Conservation (phyloP, 2,797 vertebrate species). For the Galagoides demidoff region DNA sequence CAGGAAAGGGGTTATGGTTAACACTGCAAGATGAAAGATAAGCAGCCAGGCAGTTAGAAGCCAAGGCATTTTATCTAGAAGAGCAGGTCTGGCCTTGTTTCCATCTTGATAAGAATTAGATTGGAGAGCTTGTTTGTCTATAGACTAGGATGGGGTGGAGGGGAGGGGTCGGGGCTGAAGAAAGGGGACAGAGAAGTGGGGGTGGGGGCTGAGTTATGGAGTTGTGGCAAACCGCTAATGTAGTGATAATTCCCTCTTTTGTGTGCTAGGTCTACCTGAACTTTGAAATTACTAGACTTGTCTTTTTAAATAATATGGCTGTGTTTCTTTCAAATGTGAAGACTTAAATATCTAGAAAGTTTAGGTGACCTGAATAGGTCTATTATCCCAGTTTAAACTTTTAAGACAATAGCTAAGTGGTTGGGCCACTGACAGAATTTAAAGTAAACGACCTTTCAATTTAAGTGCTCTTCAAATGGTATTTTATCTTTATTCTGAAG, state of each 20-base stretch:
- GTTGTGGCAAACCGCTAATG: slow-evolving; percentile 66
- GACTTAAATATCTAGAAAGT: slow-evolving; percentile 15
- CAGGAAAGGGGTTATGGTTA: slow-evolving; percentile 86
- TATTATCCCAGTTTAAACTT: neutral
- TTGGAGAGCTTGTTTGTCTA: slow-evolving; percentile 77
- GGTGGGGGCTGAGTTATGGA: slow-evolving; percentile 49
- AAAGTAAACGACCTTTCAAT: slow-evolving; percentile 5
- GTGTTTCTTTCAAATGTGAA: slow-evolving; percentile 48
- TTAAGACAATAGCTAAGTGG: slow-evolving; percentile 6
- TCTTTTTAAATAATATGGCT: slow-evolving; percentile 56
- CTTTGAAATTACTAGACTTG: slow-evolving; percentile 61
- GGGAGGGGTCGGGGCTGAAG: neutral
- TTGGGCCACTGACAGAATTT: neutral
- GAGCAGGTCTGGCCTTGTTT: slow-evolving; percentile 88
- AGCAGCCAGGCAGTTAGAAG: slow-evolving; percentile 88
- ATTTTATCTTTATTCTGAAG: slow-evolving; percentile 18
- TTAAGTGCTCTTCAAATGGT: neutral
- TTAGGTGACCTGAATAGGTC: neutral
- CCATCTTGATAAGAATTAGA: slow-evolving; percentile 88
- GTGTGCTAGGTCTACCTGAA: slow-evolving; percentile 26
- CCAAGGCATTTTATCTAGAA: slow-evolving; percentile 89
- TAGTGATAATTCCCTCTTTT: slow-evolving; percentile 62
- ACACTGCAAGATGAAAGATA: slow-evolving; percentile 88
- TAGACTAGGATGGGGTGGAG: slow-evolving; percentile 60
- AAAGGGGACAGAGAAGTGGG: slow-evolving; percentile 33